These are phyloP conservation scores for Tympanoctomys barrerae DNA, from an alignment of 2,797 vertebrate genomes.

Conservation along the genomic window DNA sequence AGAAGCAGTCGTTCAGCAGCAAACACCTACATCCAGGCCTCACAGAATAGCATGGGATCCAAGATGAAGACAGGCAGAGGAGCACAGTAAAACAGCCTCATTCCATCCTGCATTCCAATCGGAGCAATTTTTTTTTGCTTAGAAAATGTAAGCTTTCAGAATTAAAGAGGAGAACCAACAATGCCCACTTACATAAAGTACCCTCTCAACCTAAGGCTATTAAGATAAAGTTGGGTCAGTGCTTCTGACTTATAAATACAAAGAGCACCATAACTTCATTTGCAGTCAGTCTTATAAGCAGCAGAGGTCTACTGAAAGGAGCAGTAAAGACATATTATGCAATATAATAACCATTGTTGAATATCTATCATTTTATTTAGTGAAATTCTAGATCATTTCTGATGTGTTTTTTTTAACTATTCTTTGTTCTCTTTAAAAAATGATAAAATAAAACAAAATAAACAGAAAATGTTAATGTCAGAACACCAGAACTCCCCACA, in stretches of 20 bases:
- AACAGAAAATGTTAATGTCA: slow-evolving; percentile 45
- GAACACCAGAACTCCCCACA: background rate
- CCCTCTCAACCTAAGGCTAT: slow-evolving; percentile 40
- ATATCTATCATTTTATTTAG: too few relatives aligned
- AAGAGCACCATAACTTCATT: slow-evolving; percentile 42
- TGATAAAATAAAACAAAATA: slow-evolving; percentile 20
- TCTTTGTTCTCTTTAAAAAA: too few relatives aligned
- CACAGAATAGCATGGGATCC: background rate
- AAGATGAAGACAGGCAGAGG: background rate
- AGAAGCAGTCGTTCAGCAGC: background rate
- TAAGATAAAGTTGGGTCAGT: slow-evolving; percentile 41
- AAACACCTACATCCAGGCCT: background rate
- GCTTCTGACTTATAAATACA: slow-evolving; percentile 41
- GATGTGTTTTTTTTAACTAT: too few relatives aligned
- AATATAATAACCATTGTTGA: too few relatives aligned
- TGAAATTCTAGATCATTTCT: too few relatives aligned
- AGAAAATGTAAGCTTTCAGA: slow-evolving; percentile 41
- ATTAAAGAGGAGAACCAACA: background rate
- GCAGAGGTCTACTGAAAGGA: too few relatives aligned
- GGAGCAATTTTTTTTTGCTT: background rate
- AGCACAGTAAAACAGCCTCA: background rate
- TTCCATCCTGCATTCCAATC: background rate
- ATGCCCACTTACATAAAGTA: slow-evolving; percentile 43
- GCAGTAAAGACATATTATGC: too few relatives aligned
- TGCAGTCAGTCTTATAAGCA: background rate